Base-by-base conservation (phyloP, 2,797 vertebrate species). In the Acanthurus tractus region DNA sequence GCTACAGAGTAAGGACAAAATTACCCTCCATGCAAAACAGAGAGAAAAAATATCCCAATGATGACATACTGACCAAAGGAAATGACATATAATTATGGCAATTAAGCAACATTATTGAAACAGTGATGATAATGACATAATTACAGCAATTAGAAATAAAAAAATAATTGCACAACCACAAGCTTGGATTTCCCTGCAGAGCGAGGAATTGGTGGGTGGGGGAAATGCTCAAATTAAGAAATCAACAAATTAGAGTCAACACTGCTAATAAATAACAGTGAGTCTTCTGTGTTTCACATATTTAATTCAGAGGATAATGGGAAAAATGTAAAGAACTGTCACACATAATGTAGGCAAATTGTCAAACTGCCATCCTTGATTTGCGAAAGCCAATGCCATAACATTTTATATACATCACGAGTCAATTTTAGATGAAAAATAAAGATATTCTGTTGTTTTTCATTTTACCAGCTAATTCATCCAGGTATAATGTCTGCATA, bases 61-160 rank as follows among this genome's bases (percentile, higher is more conserved):
- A 82, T 79, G 55, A 84, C 58, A 82, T 79, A 71, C 59, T 92
- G 90, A 90, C 90, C 89, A 89, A 78, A 86, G 83, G 71, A 89
- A 84, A 92, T 89, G 25, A 29, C 61, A 84, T 78, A 81, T 89
- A 92, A 94, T 91, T 91, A 89, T 71, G 13, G 63, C 83, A 84
- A 93, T 93, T 88, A 89, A 62, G 69, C 68, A 86, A 85, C 82
- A 89, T 88, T 84, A 78, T 76, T 15, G 17, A 86, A 88, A 84
- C 70, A 55, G 62, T 84, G 75, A 87, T 84, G 72, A 88, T 91
- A 92, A 94, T 92, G 81, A 86, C 73, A 86, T 83, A 92, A 95
- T 94, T 89, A 90, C 46, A 74, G 81, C 81, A 88, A 91, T 93
- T 92, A 82, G 55, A 83, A 64, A 79, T 40, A 34, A 71, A 65